Percentiles rank a stretch among this genome's conserved stretches.
Evolutionary conservation across 2,888 invertebrate genomes (phyloP).

Genomic region (Mystacides longicornis): DNA sequence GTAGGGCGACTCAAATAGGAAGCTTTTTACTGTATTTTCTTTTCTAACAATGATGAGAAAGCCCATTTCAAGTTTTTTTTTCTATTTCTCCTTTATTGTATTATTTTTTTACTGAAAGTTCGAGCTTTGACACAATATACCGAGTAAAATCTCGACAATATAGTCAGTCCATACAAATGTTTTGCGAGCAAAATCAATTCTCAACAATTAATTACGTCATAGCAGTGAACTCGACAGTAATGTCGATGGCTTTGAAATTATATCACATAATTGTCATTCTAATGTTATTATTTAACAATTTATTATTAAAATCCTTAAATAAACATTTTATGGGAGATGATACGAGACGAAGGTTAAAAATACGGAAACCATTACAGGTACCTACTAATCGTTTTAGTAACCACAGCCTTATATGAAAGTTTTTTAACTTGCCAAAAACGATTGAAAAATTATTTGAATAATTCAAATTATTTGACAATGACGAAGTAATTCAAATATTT

Average conservation of each 20-base stretch:
- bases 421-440: background rate
- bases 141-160: too few species aligned
- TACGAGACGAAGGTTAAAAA: background rate
- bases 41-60: too few species aligned
- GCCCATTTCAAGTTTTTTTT: too few species aligned
- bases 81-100: too few species aligned
- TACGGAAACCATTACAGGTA: background rate
- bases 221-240: background rate
- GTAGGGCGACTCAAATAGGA: too few species aligned
- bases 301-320: background rate
- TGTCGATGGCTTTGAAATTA: slow-evolving; percentile 2
- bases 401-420: background rate
- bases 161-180: too few species aligned
- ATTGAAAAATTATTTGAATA: background rate
- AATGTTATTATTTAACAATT: background rate
- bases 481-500: background rate
- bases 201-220: background rate
- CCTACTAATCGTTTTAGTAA: background rate
- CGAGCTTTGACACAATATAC: too few species aligned
- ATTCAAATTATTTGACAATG: too few species aligned
- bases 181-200: too few species aligned
- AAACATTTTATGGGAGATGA: background rate
- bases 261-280: background rate
- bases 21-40: too few species aligned
- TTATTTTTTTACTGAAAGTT: too few species aligned